A percentile compares a stretch with the other conserved stretches of the same genome.
These are phyloP conservation scores for Ascidia mentula DNA, from an alignment of 23 tunicate species.

Conservation along the genomic window DNA sequence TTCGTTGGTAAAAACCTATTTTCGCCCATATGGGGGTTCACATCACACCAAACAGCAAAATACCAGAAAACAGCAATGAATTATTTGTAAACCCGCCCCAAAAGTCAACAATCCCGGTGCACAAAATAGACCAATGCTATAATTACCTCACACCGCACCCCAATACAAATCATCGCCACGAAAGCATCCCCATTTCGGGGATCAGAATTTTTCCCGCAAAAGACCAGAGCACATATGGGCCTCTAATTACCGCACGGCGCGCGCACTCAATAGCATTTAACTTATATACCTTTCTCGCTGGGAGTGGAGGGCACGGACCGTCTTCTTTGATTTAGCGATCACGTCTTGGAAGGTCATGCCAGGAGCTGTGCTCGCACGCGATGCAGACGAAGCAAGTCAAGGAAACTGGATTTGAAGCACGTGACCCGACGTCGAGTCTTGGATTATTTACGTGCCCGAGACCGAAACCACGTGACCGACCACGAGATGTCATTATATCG, in stretches of 20 bases:
- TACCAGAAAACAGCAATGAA: neutral
- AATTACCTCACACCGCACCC: too few relatives aligned
- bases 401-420: too few relatives aligned
- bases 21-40: too few relatives aligned
- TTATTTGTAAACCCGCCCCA: neutral
- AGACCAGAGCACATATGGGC: neutral
- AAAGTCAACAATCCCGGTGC: neutral
- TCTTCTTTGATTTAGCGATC: constrained; percentile 50
- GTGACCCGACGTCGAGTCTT: too few relatives aligned
- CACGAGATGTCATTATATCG: too few relatives aligned
- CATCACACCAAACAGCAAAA: too few relatives aligned
- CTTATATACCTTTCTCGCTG: constrained; percentile 47
- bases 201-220: neutral
- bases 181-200: too few relatives aligned
- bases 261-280: neutral
- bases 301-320: constrained; percentile 36
- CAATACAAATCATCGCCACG: too few relatives aligned
- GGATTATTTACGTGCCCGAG: too few relatives aligned
- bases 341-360: constrained; percentile 71
- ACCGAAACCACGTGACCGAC: too few relatives aligned
- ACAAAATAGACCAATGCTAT: too few relatives aligned
- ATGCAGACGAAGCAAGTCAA: neutral
- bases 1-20: too few relatives aligned
- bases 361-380: constrained; percentile 31
- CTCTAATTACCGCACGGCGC: neutral